Evolutionary conservation across 2,888 invertebrate species (phyloP), one percentile per base, ranked within the genome.

Genomic region (Caenorhabditis virilis): DNA sequence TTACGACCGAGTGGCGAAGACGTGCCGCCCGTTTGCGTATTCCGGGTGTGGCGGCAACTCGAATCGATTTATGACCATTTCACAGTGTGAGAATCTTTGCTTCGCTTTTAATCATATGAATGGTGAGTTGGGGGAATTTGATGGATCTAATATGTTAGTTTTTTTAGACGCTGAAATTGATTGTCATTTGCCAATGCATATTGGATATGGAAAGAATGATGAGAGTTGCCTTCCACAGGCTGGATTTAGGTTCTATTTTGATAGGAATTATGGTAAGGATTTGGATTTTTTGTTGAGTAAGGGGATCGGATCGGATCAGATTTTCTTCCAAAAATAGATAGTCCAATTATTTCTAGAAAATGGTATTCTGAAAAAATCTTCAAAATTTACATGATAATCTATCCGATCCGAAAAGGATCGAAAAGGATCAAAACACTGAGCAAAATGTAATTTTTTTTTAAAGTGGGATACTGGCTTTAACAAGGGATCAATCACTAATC

Each of bases 21-120:
- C 57, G 7, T 80, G 80, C 42, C 66, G 65, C 13, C 77, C 78
- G 9, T 80, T 80, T 52, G 66, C 72, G 11, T 80, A 78, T 63
- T 69, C 76, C 2, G 80, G 80, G 9, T 80, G 80, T 46, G 77
- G 76, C 5, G 80, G 79, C 11, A 79, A 77, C 56, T 72, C 67
- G 2, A 82, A 82, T 52, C 69, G 80, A 11, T 82, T 82, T 55
- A 55, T 78, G 58, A 79, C 82, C 5, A 30, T 77, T 7, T 57
- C 61, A 4, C 79, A 82, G 35, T 82, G 82, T 48, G 63, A 79
- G 43, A 48, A 51, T 16, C 47, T 72, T 9, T 76, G 75, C 50
- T 72, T 38, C 33, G 61, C 58, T 1, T 72, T 76, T 53, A 69
- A 72, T 27, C 57, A 67, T 9, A 58, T 74, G 52, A 64, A 56